Evolutionary conservation across 2,888 invertebrate species (phyloP), one percentile per base, ranked within the genome.

Genomic region (Scaptomyza cyrtandrae): DNA sequence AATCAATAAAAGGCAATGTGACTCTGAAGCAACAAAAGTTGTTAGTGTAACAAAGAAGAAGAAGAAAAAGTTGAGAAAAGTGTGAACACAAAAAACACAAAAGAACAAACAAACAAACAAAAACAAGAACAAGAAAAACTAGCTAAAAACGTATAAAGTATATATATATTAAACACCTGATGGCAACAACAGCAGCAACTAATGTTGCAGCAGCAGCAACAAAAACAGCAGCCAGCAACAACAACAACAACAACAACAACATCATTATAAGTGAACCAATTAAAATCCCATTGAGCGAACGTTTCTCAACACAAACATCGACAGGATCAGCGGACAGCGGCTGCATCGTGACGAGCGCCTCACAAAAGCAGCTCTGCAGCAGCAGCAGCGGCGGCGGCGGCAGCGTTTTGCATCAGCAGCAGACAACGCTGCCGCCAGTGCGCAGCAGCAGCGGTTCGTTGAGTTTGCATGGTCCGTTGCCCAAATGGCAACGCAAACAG

Each of bases 301-400:
- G 88, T n/a, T 91, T 91, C 75, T 83, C 90, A 33, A 89, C 90
- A n/a, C 91, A 91, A 76, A 82, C 90, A 13, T 90, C 90, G 13
- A 90, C 88, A 24, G 90, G 91, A 14, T 91, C 91, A 13, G 90
- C 91, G 14, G 91, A 91, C 72, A 91, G 91, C 78, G 91, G 91
- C 7, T 86, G 88, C 59, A 80, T 89, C 50, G 77, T 83, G 48
- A 78, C 76, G 49, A 77, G 80, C 58, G 72, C 70, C 35, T 78
- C 83, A 45, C 58, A 86, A 44, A 83, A 79, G 53, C 80, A 77
- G 57, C 81, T 80, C 56, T 67, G 90, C 71, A 90, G 91, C 67
- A 88, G 86, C 63, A 90, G 90, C 46, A 62, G 58, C 78, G 79
- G 43, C 58, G n/a, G 90, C 71, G 90, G 91, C 67, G 88, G 86